Evolutionary conservation across 2,888 invertebrate species (phyloP).

Genomic region (Drosophila percnosoma): DNA sequence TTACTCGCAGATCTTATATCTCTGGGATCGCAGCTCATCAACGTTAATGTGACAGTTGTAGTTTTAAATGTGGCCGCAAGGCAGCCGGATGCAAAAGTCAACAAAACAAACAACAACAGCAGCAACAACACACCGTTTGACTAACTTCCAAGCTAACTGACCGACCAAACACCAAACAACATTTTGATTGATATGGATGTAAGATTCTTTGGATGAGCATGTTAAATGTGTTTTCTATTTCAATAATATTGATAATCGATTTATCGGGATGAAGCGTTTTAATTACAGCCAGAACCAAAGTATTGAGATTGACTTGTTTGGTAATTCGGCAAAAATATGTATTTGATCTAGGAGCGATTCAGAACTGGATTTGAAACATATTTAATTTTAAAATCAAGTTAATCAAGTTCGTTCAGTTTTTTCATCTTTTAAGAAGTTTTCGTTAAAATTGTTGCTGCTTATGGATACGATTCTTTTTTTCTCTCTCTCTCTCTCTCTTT

Average conservation of each 20-base stretch:
- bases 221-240: background rate
- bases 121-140: constrained; percentile 14
- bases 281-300: background rate
- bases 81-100: constrained; percentile 46
- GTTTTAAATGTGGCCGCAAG: constrained; percentile 45
- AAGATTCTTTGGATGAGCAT: background rate
- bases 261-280: background rate
- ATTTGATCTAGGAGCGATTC: background rate
- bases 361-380: background rate
- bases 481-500: background rate
- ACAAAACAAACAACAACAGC: constrained; percentile 6
- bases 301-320: background rate
- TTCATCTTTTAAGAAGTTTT: constrained; percentile 53
- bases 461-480: constrained; percentile 9
- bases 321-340: background rate
- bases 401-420: constrained; percentile 9
- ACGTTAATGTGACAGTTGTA: constrained; percentile 77
- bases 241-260: background rate
- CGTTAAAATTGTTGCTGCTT: constrained; percentile 9
- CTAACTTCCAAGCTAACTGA: constrained; percentile 23
- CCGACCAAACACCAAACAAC: constrained; percentile 5
- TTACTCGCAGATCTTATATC: constrained; percentile 23
- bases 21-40: constrained; percentile 69
- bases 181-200: background rate
- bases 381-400: background rate